Evolutionary conservation across 1,140 invertebrate species (phyloP), one percentile per base, ranked within the genome.

Genomic region (Contarinia nasturtii): DNA sequence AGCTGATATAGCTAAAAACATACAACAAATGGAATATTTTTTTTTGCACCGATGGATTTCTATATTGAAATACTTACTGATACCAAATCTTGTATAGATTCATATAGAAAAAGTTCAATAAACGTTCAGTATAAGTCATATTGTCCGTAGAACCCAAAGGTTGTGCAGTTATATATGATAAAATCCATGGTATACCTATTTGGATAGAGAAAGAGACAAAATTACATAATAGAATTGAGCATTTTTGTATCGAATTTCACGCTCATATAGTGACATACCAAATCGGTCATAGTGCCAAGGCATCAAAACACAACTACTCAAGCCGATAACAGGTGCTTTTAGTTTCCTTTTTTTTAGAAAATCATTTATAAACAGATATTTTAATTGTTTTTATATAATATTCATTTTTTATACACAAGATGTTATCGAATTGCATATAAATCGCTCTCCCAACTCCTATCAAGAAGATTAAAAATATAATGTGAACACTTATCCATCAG

Each of bases 281-380:
- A 77, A 59, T 14, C 73, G 66, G 14, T 60, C 56, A 44, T 67
- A 67, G 14, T 68, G 62, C 77, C 77, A 79, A 0, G 75, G 66
- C 62, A 76, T 71, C 2, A 76, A 52, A 10, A 69, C 65, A 48
- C 74, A 73, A 10, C 74, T 73, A 33, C 72, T 74, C 18, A 79
- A 53, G 0, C 65, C 60, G 8, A 80, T 66, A 36, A 72, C 68
- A 0, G 74, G 72, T 2, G 65, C 69, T 38, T 70, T 63, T 18
- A 77, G 67, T 53, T 69, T 70, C 52, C 70, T n/a, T n/a, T n/a
- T n/a, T n/a, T n/a, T n/a, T n/a, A n/a, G n/a, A n/a, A n/a, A n/a
- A n/a, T n/a, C n/a, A n/a, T n/a, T n/a, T n/a, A n/a, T n/a, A n/a
- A n/a, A n/a, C n/a, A n/a, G n/a, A n/a, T n/a, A n/a, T n/a, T n/a